Conservation (phyloP, 2,113 vertebrate genomes). For the Columba janthina region DNA sequence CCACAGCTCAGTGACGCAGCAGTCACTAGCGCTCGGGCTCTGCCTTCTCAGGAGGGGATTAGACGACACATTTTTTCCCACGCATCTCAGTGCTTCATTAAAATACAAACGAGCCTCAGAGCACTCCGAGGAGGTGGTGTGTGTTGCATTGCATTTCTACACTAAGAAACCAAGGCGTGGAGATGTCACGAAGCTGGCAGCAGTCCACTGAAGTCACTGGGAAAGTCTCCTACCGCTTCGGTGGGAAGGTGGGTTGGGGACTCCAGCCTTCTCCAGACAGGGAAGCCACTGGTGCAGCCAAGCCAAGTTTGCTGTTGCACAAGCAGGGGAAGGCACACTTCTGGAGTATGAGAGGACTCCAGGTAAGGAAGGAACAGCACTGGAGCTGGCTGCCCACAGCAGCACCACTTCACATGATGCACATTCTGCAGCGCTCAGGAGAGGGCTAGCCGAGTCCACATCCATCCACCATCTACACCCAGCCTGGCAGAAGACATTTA, state of each 20-base stretch:
- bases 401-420: background rate
- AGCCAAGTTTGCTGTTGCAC: background rate
- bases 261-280: background rate
- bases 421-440: accelerated
- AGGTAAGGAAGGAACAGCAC: accelerated
- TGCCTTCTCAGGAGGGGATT: background rate
- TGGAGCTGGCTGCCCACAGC: background rate
- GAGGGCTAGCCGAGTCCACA: background rate
- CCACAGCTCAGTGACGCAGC: background rate
- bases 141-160: background rate
- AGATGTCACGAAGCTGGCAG: background rate
- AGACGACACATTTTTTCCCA: background rate
- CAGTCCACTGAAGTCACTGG: background rate
- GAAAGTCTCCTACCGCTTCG: background rate
- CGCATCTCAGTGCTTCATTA: background rate
- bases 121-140: background rate
- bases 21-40: background rate
- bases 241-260: background rate
- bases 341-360: background rate
- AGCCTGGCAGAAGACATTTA: background rate
- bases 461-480: background rate
- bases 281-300: background rate
- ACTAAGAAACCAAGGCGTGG: background rate
- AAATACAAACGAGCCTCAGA: background rate
- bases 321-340: background rate